Percentiles rank a stretch among this genome's conserved stretches.
Evolutionary conservation across 1,140 invertebrate genomes (phyloP).

Genomic region (Riptortus pedestris): DNA sequence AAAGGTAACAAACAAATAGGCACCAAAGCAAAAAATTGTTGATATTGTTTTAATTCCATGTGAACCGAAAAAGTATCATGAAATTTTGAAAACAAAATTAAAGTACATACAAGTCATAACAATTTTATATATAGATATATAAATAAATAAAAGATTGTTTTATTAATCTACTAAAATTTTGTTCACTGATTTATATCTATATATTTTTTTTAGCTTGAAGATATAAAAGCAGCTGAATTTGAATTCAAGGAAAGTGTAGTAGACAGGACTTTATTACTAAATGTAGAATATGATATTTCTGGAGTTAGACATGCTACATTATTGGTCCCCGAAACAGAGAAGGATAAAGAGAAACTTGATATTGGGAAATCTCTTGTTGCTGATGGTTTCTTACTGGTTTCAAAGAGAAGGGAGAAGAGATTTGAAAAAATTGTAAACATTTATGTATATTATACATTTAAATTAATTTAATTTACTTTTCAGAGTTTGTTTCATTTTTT

Average conservation of each 20-base stretch:
- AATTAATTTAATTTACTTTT: too few relatives aligned
- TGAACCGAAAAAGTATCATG: too few relatives aligned
- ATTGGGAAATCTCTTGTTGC: constrained; percentile 72
- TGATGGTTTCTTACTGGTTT: constrained; percentile 75
- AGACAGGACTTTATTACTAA: constrained; percentile 58
- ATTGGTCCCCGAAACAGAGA: constrained; percentile 46
- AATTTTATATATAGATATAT: too few relatives aligned
- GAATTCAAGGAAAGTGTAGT: constrained; percentile 55
- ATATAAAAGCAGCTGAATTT: constrained; percentile 60
- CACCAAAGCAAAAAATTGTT: too few relatives aligned
- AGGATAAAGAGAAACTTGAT: constrained; percentile 51
- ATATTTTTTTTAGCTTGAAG: constrained; percentile 59
- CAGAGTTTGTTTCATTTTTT: too few relatives aligned
- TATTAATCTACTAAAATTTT: too few relatives aligned
- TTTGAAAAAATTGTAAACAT: constrained; percentile 60
- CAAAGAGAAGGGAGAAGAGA: constrained; percentile 66
- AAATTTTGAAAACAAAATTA: too few relatives aligned
- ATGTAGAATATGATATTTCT: constrained; percentile 55
- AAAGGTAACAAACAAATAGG: too few relatives aligned
- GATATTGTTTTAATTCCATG: too few relatives aligned
- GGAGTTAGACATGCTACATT: constrained; percentile 63
- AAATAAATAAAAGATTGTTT: too few relatives aligned
- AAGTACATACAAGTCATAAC: too few relatives aligned
- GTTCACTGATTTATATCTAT: too few relatives aligned
- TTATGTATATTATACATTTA: not conserved